phyloP scores from a whole-genome alignment of 2,113 vertebrate genomes.

The Platichthys stellatus region DNA sequence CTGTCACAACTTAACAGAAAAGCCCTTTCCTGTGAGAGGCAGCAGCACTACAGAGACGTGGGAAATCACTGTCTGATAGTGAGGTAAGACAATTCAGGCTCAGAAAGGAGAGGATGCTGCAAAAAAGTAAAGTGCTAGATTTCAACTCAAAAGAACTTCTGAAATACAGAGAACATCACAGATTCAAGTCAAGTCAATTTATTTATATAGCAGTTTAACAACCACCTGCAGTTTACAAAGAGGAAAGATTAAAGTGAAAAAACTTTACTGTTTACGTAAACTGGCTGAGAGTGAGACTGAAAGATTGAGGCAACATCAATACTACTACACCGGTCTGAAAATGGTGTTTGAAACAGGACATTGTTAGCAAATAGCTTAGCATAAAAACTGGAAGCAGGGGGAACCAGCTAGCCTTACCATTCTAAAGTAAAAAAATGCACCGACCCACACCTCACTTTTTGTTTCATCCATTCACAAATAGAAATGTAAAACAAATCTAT shows the following conservation, averaged over 20 bases:
- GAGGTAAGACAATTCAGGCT: constrained; percentile 9
- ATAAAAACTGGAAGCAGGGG: no score
- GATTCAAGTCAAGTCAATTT: background rate
- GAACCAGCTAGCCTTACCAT: no score
- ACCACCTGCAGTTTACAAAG: background rate
- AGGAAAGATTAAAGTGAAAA: background rate
- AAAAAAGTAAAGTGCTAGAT: constrained; percentile 15
- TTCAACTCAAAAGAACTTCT: constrained; percentile 11
- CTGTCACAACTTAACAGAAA: constrained; percentile 19
- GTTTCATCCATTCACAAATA: no score
- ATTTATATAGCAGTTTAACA: background rate
- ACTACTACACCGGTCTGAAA: no score
- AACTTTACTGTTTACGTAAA: no score
- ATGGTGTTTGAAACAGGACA: no score
- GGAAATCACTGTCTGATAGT: constrained; percentile 5
- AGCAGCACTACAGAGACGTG: background rate
- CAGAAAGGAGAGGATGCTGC: constrained; percentile 1
- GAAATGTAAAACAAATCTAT: no score
- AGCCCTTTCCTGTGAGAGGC: background rate
- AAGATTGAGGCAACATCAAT: no score
- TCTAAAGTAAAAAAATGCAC: no score
- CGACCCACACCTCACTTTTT: no score
- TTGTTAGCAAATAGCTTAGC: no score
- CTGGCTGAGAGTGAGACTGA: background rate
- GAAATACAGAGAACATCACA: constrained; percentile 11